Percentiles rank a stretch among this genome's conserved stretches.
Evolutionary conservation across 2,113 vertebrate species (phyloP).

Genomic region (Barbus barbus): DNA sequence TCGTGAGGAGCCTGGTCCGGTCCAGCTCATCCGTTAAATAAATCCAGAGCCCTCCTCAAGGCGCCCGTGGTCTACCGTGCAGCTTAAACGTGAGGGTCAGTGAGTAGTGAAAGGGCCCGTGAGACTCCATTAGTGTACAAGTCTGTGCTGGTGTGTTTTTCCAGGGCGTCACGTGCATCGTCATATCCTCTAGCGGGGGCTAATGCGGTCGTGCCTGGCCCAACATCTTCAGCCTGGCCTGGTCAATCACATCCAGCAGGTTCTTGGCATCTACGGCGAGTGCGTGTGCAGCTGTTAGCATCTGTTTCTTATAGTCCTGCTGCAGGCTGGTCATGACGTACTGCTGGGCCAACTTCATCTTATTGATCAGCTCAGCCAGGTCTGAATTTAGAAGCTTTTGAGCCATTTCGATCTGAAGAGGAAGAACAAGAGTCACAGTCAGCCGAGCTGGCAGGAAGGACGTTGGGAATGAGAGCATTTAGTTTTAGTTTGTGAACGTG

Average conservation of each 20-base stretch:
- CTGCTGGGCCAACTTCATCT: conserved; percentile 97
- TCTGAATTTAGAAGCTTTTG: conserved; percentile 89
- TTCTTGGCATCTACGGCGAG: conserved; percentile 86
- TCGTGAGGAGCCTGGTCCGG: not conserved
- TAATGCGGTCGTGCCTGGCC: conserved; percentile 87
- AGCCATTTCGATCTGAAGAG: conserved; percentile 90
- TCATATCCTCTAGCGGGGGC: conserved; percentile 31
- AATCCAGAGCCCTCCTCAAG: conserved; percentile 25
- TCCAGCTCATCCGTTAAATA: conserved; percentile 33
- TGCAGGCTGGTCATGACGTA: conserved; percentile 88
- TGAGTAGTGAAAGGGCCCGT: conserved; percentile 22
- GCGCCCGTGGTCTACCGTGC: not conserved
- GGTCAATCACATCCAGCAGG: conserved; percentile 86
- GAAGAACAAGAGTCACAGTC: not conserved
- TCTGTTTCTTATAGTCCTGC: conserved; percentile 90
- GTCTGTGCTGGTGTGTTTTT: conserved; percentile 44
- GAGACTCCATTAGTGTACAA: conserved; percentile 34
- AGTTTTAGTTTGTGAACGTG: not conserved
- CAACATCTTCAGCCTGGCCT: conserved; percentile 91
- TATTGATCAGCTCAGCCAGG: conserved; percentile 88
- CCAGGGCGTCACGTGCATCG: not conserved
- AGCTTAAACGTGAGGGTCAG: conserved; percentile 20
- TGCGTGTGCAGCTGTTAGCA: conserved; percentile 87
- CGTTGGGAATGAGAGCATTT: not conserved
- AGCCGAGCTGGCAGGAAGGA: not conserved